These are phyloP conservation scores for Acleris emargana DNA, from an alignment of 2,888 invertebrate genomes.

Conservation along the genomic window DNA sequence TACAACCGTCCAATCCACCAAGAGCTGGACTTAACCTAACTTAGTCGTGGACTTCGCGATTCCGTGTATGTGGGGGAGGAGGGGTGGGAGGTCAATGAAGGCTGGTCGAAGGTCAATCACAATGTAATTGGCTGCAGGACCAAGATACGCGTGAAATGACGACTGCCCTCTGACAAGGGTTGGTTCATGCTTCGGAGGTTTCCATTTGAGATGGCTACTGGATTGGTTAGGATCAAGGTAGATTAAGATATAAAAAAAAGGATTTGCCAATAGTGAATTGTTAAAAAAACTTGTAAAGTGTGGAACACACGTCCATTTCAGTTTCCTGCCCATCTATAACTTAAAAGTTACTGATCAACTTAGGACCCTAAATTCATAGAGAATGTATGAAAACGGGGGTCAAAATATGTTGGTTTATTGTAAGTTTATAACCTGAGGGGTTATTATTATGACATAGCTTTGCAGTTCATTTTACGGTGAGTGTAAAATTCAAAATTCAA, in stretches of 20 bases:
- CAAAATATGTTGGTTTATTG: too few species aligned
- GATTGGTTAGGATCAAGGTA: slow-evolving; percentile 13
- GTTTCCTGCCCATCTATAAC: too few species aligned
- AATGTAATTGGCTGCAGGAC: slow-evolving; percentile 75
- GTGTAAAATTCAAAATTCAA: too few species aligned
- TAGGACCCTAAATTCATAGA: too few species aligned
- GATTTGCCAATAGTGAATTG: neutral
- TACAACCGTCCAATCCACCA: slow-evolving; percentile 47
- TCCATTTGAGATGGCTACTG: slow-evolving; percentile 52
- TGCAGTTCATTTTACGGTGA: too few species aligned
- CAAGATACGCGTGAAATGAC: slow-evolving; percentile 81
- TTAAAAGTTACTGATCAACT: too few species aligned
- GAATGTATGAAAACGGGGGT: too few species aligned
- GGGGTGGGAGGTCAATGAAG: slow-evolving; percentile 44
- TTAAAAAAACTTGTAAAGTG: too few species aligned
- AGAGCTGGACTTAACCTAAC: slow-evolving; percentile 48
- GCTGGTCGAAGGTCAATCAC: slow-evolving; percentile 69
- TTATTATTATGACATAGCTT: too few species aligned
- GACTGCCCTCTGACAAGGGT: slow-evolving; percentile 76
- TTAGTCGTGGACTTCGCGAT: slow-evolving; percentile 35
- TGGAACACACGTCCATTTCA: too few species aligned
- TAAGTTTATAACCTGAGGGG: too few species aligned
- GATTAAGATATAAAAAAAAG: neutral
- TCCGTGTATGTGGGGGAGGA: slow-evolving; percentile 28
- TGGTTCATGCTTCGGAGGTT: slow-evolving; percentile 60